Evolutionary conservation across 2,113 vertebrate genomes (phyloP), one percentile per base, ranked within the genome.

Genomic region (Passer domesticus): DNA sequence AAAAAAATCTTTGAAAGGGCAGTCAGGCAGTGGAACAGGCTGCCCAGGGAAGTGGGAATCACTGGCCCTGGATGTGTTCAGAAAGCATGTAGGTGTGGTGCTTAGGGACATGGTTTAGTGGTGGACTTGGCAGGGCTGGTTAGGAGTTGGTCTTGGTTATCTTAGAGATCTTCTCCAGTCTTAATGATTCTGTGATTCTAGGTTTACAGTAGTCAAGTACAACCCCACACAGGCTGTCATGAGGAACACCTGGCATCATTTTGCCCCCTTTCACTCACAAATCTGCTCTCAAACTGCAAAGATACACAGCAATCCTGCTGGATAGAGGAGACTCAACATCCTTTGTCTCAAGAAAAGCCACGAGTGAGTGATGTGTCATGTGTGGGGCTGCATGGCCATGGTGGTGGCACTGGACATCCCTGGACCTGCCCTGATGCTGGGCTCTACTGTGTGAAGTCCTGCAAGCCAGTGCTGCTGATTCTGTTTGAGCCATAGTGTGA

Each of bases 371-470:
- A 60, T 1, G 3, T 4, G 1, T 55, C 35, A 7, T 35, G 67
- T 1, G 2, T 0, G 0, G 37, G 30, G 22, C 22, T 43, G 31
- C 0, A 3, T 35, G 14, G 21, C 43, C 1, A 5, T 47, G 55
- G 22, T 41, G 30, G 46, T 66, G 49, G 59, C 3, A 15, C 73
- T 58, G 43, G 44, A 11, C 78, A 39, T 60, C 50, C 33, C 27
- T 43, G 50, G 18, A 66, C 33, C 15, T 67, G 33, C 8, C 4
- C 8, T 53, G 60, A 13, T 75, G 47, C 33, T 79, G 5, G 4
- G 15, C 23, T 81, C 12, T 60, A 0, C n/a, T 37, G 16, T 53
- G 56, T 47, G 69, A 53, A 83, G 43, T 41, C 43, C 52, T 81
- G 43, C 37, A 70, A 56, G 47, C 19, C 2, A 1, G 62, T 70